Conservation (phyloP, 1,140 invertebrate species). For the Planococcus citri region DNA sequence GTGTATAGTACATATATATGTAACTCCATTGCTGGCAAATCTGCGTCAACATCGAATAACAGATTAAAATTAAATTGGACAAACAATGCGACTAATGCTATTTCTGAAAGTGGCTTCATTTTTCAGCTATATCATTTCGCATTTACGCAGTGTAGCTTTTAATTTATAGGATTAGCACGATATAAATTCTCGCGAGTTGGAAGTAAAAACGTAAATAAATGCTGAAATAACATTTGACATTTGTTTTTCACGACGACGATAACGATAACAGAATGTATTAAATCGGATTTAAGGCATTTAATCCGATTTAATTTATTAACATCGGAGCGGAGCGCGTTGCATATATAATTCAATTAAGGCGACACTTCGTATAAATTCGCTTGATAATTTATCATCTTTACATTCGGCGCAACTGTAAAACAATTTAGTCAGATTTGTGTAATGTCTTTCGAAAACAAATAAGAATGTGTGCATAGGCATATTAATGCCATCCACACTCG, state of each 20-base stretch:
- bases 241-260: not conserved
- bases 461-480: too few relatives aligned
- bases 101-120: not conserved
- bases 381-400: not conserved
- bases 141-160: not conserved
- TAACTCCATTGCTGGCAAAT: too few relatives aligned
- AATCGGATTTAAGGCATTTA: not conserved
- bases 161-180: not conserved
- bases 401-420: too few relatives aligned
- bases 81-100: not conserved
- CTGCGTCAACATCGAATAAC: not conserved
- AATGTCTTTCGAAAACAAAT: too few relatives aligned
- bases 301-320: not conserved
- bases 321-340: not conserved
- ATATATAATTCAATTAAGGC: not conserved
- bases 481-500: too few relatives aligned
- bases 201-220: slow-evolving; percentile 8
- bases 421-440: too few relatives aligned
- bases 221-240: not conserved
- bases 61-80: slow-evolving; percentile 4
- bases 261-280: not conserved
- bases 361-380: not conserved
- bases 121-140: slow-evolving; percentile 7
- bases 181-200: not conserved
- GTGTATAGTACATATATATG: too few relatives aligned